These are phyloP conservation scores for Cuculus canorus DNA, from an alignment of 2,797 vertebrate species.

Conservation along the genomic window DNA sequence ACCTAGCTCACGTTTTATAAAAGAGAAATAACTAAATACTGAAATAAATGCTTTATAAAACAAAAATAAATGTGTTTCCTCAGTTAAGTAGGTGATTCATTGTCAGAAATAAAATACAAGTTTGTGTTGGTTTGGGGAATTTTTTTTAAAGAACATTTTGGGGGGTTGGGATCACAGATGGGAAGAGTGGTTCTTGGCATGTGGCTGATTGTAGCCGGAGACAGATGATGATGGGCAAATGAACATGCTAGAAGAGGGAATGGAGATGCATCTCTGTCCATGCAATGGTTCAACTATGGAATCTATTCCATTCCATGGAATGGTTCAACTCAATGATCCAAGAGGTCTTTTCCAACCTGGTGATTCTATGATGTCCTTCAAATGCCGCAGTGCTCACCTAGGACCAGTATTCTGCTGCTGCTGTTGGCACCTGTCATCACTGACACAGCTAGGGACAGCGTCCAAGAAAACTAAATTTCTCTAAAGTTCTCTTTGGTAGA, in stretches of 20 bases:
- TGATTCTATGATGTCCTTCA: too few relatives aligned
- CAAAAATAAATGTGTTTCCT: not conserved
- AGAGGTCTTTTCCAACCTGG: too few relatives aligned
- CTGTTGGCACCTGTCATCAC: not conserved
- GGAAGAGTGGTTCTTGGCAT: not conserved
- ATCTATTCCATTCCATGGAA: too few relatives aligned
- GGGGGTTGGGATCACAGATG: not conserved
- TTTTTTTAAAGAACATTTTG: not conserved
- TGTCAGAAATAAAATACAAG: not conserved
- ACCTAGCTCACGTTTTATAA: not conserved
- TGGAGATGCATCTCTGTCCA: not conserved
- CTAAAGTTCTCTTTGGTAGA: not conserved
- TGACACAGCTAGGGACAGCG: not conserved
- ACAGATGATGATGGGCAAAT: not conserved
- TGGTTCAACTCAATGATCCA: too few relatives aligned
- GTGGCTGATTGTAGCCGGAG: not conserved
- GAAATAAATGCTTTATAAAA: not conserved
- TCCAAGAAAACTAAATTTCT: not conserved
- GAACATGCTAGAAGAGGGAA: not conserved
- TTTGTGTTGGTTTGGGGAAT: rapidly evolving
- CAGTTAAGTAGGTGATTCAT: not conserved
- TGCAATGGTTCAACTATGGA: too few relatives aligned
- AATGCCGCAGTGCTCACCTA: not conserved
- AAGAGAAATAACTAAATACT: not conserved
- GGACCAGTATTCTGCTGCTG: not conserved